phyloP scores from a whole-genome alignment of 2,113 vertebrate genomes.

The Thymallus thymallus region DNA sequence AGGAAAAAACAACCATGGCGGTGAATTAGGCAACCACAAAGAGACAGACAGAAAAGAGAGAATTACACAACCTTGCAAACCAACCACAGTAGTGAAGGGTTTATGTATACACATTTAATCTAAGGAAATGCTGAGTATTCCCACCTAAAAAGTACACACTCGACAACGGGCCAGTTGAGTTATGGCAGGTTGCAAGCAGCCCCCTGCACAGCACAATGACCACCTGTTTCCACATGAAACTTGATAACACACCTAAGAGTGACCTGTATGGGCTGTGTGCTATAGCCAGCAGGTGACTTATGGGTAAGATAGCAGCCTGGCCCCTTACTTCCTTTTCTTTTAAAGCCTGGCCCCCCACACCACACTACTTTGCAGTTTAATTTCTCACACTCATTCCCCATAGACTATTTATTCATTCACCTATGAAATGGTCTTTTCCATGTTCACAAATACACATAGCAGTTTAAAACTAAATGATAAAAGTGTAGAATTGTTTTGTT shows the following conservation, averaged over 20 bases:
- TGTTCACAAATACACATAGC: not conserved
- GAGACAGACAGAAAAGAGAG: not conserved
- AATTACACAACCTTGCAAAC: not conserved
- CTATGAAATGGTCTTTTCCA: not conserved
- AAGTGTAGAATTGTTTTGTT: too few relatives aligned
- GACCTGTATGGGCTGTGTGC: conserved; percentile 55
- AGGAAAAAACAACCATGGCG: not conserved
- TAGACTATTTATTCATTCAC: not conserved
- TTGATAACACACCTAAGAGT: conserved; percentile 60
- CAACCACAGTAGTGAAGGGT: not conserved
- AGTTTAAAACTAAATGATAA: too few relatives aligned
- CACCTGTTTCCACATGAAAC: conserved; percentile 75
- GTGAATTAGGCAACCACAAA: not conserved
- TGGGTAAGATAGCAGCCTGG: not conserved
- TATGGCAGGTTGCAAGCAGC: conserved; percentile 54
- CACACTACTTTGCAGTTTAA: not conserved
- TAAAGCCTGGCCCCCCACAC: not conserved
- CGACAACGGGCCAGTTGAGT: conserved; percentile 56
- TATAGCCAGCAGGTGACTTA: conserved; percentile 38
- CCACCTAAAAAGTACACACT: conserved; percentile 21
- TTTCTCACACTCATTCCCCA: not conserved
- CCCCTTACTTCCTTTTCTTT: too few relatives aligned
- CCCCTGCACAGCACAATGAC: conserved; percentile 71
- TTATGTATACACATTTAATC: conserved; percentile 7
- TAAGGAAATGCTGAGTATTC: conserved; percentile 22